These are phyloP conservation scores for Rhinoraja longicauda DNA, from an alignment of 2,797 vertebrate genomes.

Conservation along the genomic window DNA sequence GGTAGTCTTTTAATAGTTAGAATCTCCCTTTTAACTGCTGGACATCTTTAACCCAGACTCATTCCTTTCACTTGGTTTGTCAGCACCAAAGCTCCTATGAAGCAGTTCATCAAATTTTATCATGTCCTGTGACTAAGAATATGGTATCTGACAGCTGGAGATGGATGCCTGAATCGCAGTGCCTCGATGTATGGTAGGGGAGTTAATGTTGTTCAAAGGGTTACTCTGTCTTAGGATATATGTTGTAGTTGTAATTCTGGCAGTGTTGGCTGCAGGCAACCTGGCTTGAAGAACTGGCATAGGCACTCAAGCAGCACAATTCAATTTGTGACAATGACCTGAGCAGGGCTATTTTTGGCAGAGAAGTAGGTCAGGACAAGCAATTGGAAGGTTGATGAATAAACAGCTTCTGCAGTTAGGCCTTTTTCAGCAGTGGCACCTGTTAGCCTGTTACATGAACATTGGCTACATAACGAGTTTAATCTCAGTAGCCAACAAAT, in stretches of 20 bases:
- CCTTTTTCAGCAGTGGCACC: slow-evolving; percentile 42
- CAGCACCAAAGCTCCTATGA: no score
- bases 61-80: no score
- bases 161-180: neutral
- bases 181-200: neutral
- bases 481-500: no score
- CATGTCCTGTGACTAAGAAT: neutral
- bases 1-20: no score
- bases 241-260: slow-evolving; percentile 14
- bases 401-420: slow-evolving; percentile 52
- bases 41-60: no score
- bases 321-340: slow-evolving; percentile 73
- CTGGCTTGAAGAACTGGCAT: slow-evolving; percentile 40
- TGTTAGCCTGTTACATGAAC: neutral
- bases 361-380: slow-evolving; percentile 77
- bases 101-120: no score
- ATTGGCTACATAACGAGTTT: no score
- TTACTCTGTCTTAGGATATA: neutral
- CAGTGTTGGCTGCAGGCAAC: neutral
- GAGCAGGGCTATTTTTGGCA: slow-evolving; percentile 84
- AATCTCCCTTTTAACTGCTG: no score
- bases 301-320: slow-evolving; percentile 76
- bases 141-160: neutral
- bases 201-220: neutral
- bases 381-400: slow-evolving; percentile 54